Base-by-base conservation (phyloP, 2,797 vertebrate species). In the Propithecus perrieri region DNA sequence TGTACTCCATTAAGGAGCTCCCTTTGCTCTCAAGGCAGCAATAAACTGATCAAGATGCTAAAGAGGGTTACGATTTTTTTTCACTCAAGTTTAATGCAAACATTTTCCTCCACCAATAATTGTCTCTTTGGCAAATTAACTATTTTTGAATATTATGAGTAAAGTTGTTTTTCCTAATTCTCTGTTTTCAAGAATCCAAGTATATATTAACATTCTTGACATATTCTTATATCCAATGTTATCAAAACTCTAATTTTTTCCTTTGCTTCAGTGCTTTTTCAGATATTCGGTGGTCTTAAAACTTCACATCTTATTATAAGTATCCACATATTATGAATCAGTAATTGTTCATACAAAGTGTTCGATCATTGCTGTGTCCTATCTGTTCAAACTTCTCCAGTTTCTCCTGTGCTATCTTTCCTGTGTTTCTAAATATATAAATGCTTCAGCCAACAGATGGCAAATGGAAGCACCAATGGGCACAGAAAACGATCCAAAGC, bases 361-460 rank as follows among this genome's bases (percentile, higher is more conserved):
- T 74, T 59, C 50, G 20, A 78, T 33, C 80, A 11, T 38, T 67
- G 28, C 30, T 79, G 17, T 84, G 35, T 86, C 18, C 20, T 94
- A 28, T 61, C 48, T 61, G 57, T 65, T 92, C 46, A 93, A 43
- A 85, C 2, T 14, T 86, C 48, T 48, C 50, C 41, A 87, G 14
- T 75, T 53, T 80, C 53, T 95, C 79, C 43, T 50, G 3, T 50
- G 28, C 4, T 33, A 1, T 87, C 75, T 89, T 94, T 75, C 55
- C 28, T 71, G 4, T 85, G 71, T 95, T 97, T 85, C 94, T 91
- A 95, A 93, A 89, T 93, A 86, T 81, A 95, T 48, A 93, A 89
- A 72, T 30, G 53, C 30, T 67, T 78, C 71, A 80, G 85, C 65
- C n/a, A 97, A 89, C 96, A 98, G 94, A 97, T 97, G 97, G 94